Percentiles rank a stretch among this genome's conserved stretches.
Evolutionary conservation across 2,888 invertebrate species (phyloP).

Genomic region (Periphyllus acericola): DNA sequence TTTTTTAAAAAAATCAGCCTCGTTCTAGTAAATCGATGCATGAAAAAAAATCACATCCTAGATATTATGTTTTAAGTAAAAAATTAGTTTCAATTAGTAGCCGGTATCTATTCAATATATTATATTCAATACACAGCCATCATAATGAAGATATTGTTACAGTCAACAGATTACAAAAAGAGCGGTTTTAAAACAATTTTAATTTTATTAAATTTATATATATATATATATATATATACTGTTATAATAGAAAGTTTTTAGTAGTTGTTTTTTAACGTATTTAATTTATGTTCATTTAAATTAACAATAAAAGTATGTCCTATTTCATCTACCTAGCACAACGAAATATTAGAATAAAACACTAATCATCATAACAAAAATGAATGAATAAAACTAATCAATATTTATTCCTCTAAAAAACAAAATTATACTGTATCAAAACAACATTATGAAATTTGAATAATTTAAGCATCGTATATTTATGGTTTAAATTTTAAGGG

Average conservation of each 20-base stretch:
- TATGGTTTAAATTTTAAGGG: not conserved
- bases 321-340: not conserved
- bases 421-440: not conserved
- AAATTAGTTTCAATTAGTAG: not conserved
- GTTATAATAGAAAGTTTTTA: not conserved
- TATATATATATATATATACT: not conserved
- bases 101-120: not conserved
- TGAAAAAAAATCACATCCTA: no score
- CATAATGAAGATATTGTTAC: slow-evolving; percentile 4
- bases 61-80: no score
- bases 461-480: not conserved
- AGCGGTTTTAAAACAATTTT: not conserved
- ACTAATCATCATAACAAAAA: slow-evolving; percentile 17
- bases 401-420: not conserved
- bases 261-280: slow-evolving; percentile 22
- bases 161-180: not conserved
- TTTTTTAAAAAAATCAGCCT: no score
- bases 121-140: not conserved
- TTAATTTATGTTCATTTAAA: slow-evolving; percentile 19
- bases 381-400: slow-evolving; percentile 37
- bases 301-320: slow-evolving; percentile 10
- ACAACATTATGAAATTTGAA: not conserved
- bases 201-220: not conserved
- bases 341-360: slow-evolving; percentile 29
- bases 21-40: no score